phyloP scores from a whole-genome alignment of 2,888 invertebrate genomes.

The Eristalis intricaria region DNA sequence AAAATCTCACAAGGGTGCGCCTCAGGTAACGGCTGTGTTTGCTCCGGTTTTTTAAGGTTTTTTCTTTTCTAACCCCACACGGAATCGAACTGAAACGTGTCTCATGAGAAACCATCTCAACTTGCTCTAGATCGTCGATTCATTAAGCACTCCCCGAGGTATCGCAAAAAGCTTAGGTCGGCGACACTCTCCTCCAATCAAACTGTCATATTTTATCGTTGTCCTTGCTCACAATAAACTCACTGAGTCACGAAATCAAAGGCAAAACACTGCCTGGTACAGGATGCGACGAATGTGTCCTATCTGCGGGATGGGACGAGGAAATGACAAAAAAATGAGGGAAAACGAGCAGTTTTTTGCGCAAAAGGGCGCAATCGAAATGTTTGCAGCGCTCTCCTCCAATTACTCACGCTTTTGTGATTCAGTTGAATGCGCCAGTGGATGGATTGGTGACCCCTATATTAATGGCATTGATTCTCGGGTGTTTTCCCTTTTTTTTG shows the following conservation, averaged over 20 bases:
- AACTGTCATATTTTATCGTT: constrained; percentile 52
- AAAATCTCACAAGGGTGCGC: constrained; percentile 38
- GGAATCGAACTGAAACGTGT: background rate
- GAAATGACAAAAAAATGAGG: constrained; percentile 71
- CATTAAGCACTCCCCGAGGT: no score
- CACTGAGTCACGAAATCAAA: constrained; percentile 55
- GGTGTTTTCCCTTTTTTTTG: background rate
- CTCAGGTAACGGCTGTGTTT: constrained; percentile 17
- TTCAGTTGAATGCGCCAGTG: constrained; percentile 56
- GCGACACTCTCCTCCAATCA: constrained; percentile 23
- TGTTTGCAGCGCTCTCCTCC: constrained; percentile 78
- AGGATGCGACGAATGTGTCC: constrained; percentile 31
- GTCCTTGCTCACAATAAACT: constrained; percentile 16
- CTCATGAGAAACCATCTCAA: constrained; percentile 14
- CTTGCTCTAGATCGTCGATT: background rate
- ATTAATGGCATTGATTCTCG: constrained; percentile 62
- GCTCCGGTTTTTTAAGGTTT: background rate
- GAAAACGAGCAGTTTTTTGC: constrained; percentile 74
- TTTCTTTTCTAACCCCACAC: constrained; percentile 6
- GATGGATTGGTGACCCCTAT: constrained; percentile 68
- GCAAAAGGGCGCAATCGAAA: constrained; percentile 75
- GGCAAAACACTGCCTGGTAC: constrained; percentile 45
- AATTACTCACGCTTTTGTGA: constrained; percentile 78
- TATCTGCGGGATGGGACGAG: constrained; percentile 14
- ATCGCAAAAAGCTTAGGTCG: no score